These are phyloP conservation scores for Porites lobata DNA, from an alignment of 92 coral and sea anemone species.

Conservation along the genomic window DNA sequence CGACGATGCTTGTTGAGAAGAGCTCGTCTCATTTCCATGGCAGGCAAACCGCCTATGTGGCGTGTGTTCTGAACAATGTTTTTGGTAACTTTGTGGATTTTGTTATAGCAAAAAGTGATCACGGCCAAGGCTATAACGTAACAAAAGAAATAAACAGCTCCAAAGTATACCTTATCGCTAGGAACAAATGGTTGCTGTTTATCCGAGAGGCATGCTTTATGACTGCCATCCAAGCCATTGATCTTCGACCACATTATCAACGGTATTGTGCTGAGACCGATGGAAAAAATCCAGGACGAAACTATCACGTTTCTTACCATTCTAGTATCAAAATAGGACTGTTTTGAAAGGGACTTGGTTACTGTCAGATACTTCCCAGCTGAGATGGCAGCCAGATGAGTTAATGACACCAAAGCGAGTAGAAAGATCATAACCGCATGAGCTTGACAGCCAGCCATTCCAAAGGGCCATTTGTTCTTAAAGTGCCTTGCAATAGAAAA, in stretches of 20 bases:
- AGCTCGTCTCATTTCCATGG: background rate
- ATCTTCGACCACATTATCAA: slow-evolving; percentile 56
- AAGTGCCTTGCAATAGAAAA: slow-evolving; percentile 46
- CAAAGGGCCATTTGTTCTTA: slow-evolving; percentile 66
- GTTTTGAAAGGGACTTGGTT: slow-evolving; percentile 41
- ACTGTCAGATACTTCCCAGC: slow-evolving; percentile 77
- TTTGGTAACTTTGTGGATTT: slow-evolving; percentile 37
- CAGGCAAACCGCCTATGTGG: slow-evolving; percentile 2
- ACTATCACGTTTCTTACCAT: slow-evolving; percentile 39
- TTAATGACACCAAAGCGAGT: slow-evolving; percentile 65
- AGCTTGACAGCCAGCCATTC: slow-evolving; percentile 54
- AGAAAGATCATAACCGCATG: slow-evolving; percentile 77
- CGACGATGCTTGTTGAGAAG: background rate
- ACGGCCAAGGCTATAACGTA: slow-evolving; percentile 47
- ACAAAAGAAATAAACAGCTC: slow-evolving; percentile 45
- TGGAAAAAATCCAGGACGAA: slow-evolving; percentile 52
- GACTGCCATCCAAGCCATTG: slow-evolving; percentile 60
- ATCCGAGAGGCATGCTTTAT: slow-evolving; percentile 51
- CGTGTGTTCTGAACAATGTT: slow-evolving; percentile 10
- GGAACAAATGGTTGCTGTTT: slow-evolving; percentile 37
- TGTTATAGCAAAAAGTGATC: slow-evolving; percentile 39
- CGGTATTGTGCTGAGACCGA: slow-evolving; percentile 59
- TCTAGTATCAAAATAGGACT: slow-evolving; percentile 48
- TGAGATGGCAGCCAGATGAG: slow-evolving; percentile 65
- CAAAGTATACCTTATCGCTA: slow-evolving; percentile 54